Evolutionary conservation across 2,797 vertebrate genomes (phyloP), one percentile per base, ranked within the genome.

Genomic region (Enteromius trimaculatus): DNA sequence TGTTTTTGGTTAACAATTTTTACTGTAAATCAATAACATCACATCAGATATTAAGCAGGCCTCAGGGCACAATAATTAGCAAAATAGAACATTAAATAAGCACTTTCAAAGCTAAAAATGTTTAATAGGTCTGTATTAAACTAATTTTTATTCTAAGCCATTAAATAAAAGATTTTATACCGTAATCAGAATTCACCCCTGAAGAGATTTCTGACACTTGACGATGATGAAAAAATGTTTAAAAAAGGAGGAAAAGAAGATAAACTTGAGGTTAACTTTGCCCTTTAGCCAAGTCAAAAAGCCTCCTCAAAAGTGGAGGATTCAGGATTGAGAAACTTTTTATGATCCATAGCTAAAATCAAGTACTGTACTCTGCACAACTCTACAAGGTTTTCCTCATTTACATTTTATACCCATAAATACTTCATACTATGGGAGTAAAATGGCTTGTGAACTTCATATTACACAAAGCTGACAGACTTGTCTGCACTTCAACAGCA

Each of bases 281-380:
- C 29, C 29, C 19, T n/a, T 53, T 10, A 74, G 47, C 49, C 29
- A 74, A 49, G 29, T 74, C 29, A 74, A 74, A 74, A 53, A 21
- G 2, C 29, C 17, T 34, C 17, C 29, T 74, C 47, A 53, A 74
- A 53, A 34, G 16, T 21, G 19, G 4, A 51, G 42, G 26, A 34
- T 53, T 51, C 70, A 74, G 4, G 26, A 74, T n/a, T 55, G 29
- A 19, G 29, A 74, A 14, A 29, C 29, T 34, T 53, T 53, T 74
- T 10, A 53, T 23, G 13, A 76, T 58, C 21, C 51, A 39, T 39
- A 21, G 51, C 37, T 39, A 39, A 58, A 58, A 75, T 37, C 49
- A 55, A 75, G 13, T 16, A 34, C 11, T 44, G 42, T 44, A 3
- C 42, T 44, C 42, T 44, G 42, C 11, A 44, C 42, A 1, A 76